Evolutionary conservation across 2,113 vertebrate species (phyloP).

Genomic region (Aphyosemion australe): DNA sequence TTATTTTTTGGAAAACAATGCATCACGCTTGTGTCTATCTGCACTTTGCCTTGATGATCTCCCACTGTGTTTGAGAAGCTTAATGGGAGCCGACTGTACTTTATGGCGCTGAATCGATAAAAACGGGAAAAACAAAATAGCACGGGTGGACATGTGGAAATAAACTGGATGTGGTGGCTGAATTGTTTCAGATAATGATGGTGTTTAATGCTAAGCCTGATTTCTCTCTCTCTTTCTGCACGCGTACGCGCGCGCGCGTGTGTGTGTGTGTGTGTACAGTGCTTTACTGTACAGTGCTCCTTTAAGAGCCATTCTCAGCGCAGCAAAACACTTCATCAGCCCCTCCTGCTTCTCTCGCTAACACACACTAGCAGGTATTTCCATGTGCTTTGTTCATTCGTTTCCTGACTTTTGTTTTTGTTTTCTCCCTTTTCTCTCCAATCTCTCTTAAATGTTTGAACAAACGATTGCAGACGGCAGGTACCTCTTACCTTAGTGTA

Average conservation of each 20-base stretch:
- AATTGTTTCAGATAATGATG: slow-evolving; percentile 61
- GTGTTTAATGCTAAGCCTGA: slow-evolving; percentile 57
- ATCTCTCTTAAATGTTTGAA: slow-evolving; percentile 58
- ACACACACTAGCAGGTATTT: slow-evolving; percentile 17
- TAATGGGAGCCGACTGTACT: slow-evolving; percentile 52
- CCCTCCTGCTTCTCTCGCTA: slow-evolving; percentile 14
- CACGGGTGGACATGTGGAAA: slow-evolving; percentile 15
- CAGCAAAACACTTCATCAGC: slow-evolving; percentile 26
- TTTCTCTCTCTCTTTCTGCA: slow-evolving; percentile 19
- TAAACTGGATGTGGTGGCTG: slow-evolving; percentile 11
- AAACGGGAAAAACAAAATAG: slow-evolving; percentile 24
- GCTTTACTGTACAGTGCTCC: slow-evolving; percentile 36
- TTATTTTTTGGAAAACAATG: slow-evolving; percentile 37
- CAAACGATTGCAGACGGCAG: slow-evolving; percentile 59
- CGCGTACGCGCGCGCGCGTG: too few relatives aligned
- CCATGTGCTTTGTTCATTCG: slow-evolving; percentile 29
- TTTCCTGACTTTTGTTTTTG: slow-evolving; percentile 34
- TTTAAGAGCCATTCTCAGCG: slow-evolving; percentile 47
- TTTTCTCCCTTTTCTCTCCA: slow-evolving; percentile 3
- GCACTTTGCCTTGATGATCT: slow-evolving; percentile 42
- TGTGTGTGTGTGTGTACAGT: background rate
- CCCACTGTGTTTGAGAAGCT: slow-evolving; percentile 54
- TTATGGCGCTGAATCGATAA: slow-evolving; percentile 49
- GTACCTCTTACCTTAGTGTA: slow-evolving; percentile 37
- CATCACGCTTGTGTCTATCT: slow-evolving; percentile 35